These are phyloP conservation scores for Scotopteryx bipunctaria DNA, from an alignment of 2,888 invertebrate genomes.

Conservation along the genomic window DNA sequence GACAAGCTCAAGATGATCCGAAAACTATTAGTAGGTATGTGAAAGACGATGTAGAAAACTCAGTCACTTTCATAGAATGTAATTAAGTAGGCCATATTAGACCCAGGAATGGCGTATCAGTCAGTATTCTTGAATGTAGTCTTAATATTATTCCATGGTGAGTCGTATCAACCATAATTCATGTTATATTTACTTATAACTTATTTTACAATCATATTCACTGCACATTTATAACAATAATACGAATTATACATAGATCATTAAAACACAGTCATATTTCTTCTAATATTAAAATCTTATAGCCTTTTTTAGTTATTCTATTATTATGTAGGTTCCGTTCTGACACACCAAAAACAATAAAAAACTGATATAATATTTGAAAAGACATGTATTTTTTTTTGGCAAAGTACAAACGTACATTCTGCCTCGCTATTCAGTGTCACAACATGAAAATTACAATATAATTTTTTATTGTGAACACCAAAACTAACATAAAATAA, in stretches of 20 bases:
- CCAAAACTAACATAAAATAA: conserved; percentile 12
- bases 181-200: no score
- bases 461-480: conserved; percentile 23
- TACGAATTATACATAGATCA: neutral
- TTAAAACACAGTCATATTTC: no score
- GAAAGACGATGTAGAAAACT: no score
- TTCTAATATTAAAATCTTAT: no score
- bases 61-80: conserved; percentile 22
- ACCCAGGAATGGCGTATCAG: conserved; percentile 16
- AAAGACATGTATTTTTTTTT: neutral
- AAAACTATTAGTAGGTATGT: no score
- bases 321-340: neutral
- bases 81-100: conserved; percentile 12
- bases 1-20: neutral
- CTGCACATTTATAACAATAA: conserved; percentile 7
- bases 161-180: no score
- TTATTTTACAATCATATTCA: no score
- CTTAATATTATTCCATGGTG: neutral
- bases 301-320: neutral
- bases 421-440: conserved; percentile 2
- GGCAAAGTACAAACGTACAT: conserved; percentile 8
- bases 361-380: neutral
- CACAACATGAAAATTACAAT: conserved; percentile 18
- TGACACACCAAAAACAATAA: neutral
- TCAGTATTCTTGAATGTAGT: neutral